Evolutionary conservation across 2,797 vertebrate genomes (phyloP).

Genomic region (Pseudocheirus occidentalis): DNA sequence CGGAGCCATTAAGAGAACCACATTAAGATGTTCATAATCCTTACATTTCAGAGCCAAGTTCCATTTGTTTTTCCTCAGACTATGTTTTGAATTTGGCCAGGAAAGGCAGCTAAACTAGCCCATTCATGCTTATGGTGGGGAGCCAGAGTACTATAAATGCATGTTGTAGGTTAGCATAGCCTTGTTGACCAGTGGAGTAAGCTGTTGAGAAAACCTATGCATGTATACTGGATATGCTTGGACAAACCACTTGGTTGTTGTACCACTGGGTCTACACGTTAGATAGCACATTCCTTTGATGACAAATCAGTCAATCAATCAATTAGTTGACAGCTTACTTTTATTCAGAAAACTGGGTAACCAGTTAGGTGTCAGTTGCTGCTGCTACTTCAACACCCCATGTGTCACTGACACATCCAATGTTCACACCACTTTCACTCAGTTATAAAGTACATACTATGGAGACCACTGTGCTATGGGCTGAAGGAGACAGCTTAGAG

Average conservation of each 20-base stretch:
- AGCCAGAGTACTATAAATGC: neutral
- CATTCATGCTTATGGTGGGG: neutral
- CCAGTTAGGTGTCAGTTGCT: neutral
- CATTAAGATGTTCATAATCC: neutral
- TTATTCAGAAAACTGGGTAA: neutral
- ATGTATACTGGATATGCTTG: neutral
- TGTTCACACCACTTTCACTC: neutral
- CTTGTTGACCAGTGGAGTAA: neutral
- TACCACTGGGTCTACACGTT: neutral
- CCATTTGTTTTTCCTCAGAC: neutral
- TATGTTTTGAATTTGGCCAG: neutral
- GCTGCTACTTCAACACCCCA: neutral
- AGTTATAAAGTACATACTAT: neutral
- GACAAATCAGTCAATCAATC: neutral
- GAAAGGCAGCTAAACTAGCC: neutral
- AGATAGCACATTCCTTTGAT: neutral
- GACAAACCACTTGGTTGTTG: neutral
- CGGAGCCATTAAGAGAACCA: neutral
- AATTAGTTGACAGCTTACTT: neutral
- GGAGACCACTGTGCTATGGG: neutral
- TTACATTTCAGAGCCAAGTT: neutral
- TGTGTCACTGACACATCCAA: neutral
- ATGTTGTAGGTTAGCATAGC: neutral
- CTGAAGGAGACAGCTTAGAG: neutral
- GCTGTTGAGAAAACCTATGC: neutral